Evolutionary conservation across 2,888 invertebrate species (phyloP), one percentile per base, ranked within the genome.

Genomic region (Acleris cristana): DNA sequence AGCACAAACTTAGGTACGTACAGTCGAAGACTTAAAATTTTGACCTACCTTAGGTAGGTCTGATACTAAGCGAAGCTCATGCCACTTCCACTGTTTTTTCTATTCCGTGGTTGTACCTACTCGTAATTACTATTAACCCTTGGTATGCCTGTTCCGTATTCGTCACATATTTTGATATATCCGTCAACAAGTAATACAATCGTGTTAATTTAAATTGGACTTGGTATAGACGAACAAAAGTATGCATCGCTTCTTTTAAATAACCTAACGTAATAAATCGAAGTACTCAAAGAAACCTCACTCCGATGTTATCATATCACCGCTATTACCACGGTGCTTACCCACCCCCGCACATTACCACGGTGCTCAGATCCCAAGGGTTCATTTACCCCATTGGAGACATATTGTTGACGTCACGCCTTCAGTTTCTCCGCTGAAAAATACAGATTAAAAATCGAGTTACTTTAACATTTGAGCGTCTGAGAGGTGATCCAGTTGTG

Each of bases 261-360:
- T 18, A 48, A 18, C 48, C 48, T 7, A 18, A 45, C 7, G 45
- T 45, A 45, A 55, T 3, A 48, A 40, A 10, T 19, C 14, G n/a
- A 45, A 18, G 18, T 34, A 54, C 30, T n/a, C 10, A 44, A 18
- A n/a, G n/a, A 34, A 60, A 66, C 21, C 62, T 23, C 55, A 51
- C 14, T 16, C n/a, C 18, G 57, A 62, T 63, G 57, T 18, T 66
- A 66, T 66, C 67, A 58, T 40, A 40, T 40, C 61, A 49, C 49
- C 61, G 62, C 62, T 54, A 67, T 67, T 67, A 63, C 57, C 61
- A 52, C 57, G 66, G 53, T 53, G 23, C 53, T 67, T 67, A 58
- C 67, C 48, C 61, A 56, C 66, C 67, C 66, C 49, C 57, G 64
- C 7, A 40, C 48, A 63, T 67, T 63, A 58, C 52, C 48, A 57